A percentile compares a stretch with the other conserved stretches of the same genome.
These are phyloP conservation scores for Malurus splendens DNA, from an alignment of 2,797 vertebrate species.

Conservation along the genomic window DNA sequence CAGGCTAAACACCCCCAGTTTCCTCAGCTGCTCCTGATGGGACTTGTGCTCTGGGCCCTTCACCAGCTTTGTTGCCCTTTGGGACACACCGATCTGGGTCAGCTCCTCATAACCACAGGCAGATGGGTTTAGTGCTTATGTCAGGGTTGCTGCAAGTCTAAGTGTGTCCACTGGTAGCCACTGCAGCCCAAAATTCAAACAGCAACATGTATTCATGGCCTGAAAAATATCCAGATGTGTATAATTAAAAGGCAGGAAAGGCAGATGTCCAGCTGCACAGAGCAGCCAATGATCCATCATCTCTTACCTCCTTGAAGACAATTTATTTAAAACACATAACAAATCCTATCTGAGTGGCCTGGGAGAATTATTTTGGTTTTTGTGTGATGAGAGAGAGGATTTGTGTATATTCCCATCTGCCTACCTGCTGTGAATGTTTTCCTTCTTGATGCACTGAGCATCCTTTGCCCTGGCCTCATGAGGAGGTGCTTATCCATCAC, in stretches of 20 bases:
- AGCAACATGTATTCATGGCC: background rate
- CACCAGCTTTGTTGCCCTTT: background rate
- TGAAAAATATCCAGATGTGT: background rate
- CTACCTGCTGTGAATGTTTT: background rate
- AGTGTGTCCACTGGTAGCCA: background rate
- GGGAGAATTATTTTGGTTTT: background rate
- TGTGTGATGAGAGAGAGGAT: background rate
- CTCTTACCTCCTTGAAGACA: background rate
- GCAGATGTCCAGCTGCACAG: background rate
- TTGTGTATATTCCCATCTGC: background rate
- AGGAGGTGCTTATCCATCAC: background rate
- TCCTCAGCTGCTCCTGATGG: background rate
- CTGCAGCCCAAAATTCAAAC: background rate
- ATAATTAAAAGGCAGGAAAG: background rate
- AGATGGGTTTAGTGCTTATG: background rate
- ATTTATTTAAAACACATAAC: background rate
- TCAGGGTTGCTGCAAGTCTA: background rate
- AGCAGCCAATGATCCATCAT: background rate
- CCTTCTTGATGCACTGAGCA: background rate
- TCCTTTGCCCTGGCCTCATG: background rate
- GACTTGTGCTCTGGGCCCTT: background rate
- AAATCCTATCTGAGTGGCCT: background rate
- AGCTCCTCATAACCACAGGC: background rate
- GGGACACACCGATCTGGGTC: background rate
- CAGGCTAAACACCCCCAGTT: background rate